Conservation (phyloP, 35 echinoderm and acorn worm species). For the Apostichopus japonicus region DNA sequence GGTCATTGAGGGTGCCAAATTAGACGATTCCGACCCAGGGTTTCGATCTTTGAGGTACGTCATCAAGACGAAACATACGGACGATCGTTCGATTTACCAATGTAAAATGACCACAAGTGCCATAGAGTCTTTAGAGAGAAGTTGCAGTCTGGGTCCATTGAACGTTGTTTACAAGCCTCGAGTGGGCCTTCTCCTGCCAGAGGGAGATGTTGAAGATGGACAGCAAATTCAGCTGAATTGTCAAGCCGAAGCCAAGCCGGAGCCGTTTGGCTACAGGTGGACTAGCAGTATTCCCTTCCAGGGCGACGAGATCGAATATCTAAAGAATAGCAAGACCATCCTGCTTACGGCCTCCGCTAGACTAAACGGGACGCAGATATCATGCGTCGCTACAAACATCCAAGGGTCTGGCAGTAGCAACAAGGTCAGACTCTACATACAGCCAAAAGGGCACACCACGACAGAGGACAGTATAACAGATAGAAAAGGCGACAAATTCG, state of each 20-base stretch:
- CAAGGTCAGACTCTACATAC: neutral
- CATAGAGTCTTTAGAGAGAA: constrained; percentile 49
- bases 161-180: constrained; percentile 59
- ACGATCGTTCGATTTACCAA: constrained; percentile 74
- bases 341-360: constrained; percentile 32
- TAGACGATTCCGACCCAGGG: constrained; percentile 64
- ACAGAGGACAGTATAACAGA: constrained; percentile 18
- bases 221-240: constrained; percentile 55
- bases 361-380: constrained; percentile 67
- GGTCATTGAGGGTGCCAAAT: constrained; percentile 33
- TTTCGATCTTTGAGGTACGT: constrained; percentile 67
- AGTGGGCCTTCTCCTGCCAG: constrained; percentile 25
- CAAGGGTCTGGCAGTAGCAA: constrained; percentile 55
- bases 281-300: constrained; percentile 15
- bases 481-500: neutral
- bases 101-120: constrained; percentile 81
- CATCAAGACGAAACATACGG: constrained; percentile 27
- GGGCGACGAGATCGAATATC: neutral
- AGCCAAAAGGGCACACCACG: neutral
- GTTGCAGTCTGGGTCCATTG: constrained; percentile 72
- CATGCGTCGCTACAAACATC: constrained; percentile 74
- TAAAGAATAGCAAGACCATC: constrained; percentile 6
- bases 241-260: constrained; percentile 68
- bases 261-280: constrained; percentile 55
- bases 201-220: constrained; percentile 28